Percentiles rank a stretch among this genome's conserved stretches.
phyloP scores from a whole-genome alignment of 2,888 invertebrate genomes.

The Caenorhabditis japonica region DNA sequence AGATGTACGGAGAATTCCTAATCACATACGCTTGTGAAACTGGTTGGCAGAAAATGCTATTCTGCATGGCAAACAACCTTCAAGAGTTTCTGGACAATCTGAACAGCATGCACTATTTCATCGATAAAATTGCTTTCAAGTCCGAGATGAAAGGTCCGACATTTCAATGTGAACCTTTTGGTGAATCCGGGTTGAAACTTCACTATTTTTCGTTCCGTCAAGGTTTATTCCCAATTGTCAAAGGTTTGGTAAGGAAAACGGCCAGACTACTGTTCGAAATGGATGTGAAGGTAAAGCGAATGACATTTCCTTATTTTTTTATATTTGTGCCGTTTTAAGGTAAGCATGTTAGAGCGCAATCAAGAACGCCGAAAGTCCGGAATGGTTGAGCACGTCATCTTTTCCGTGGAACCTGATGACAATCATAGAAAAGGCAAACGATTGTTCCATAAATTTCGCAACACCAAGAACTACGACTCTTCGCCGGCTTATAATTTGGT shows the following conservation, averaged over 20 bases:
- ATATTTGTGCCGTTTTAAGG: no score
- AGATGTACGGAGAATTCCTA: conserved; percentile 70
- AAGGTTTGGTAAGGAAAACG: conserved; percentile 66
- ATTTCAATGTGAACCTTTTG: conserved; percentile 64
- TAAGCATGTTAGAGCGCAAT: conserved; percentile 68
- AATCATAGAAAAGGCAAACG: conserved; percentile 61
- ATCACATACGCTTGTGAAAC: conserved; percentile 69
- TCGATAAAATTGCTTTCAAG: conserved; percentile 73
- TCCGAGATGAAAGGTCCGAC: conserved; percentile 72
- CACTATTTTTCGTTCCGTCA: conserved; percentile 73
- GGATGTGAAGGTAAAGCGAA: conserved; percentile 64
- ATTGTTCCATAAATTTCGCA: conserved; percentile 59
- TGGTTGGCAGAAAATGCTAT: conserved; percentile 72
- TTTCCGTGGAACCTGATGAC: conserved; percentile 67
- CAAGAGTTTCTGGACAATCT: conserved; percentile 73
- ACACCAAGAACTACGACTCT: conserved; percentile 24
- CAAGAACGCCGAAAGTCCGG: conserved; percentile 69
- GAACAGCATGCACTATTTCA: conserved; percentile 75
- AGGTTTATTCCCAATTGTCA: conserved; percentile 73
- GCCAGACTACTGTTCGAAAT: conserved; percentile 67
- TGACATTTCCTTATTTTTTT: no score
- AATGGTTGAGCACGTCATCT: conserved; percentile 72
- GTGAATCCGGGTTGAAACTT: conserved; percentile 60
- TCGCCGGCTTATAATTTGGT: conserved; percentile 12
- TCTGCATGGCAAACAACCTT: conserved; percentile 70